Evolutionary conservation across 2,888 invertebrate species (phyloP), one percentile per base, ranked within the genome.

Genomic region (Diarsia rubi): DNA sequence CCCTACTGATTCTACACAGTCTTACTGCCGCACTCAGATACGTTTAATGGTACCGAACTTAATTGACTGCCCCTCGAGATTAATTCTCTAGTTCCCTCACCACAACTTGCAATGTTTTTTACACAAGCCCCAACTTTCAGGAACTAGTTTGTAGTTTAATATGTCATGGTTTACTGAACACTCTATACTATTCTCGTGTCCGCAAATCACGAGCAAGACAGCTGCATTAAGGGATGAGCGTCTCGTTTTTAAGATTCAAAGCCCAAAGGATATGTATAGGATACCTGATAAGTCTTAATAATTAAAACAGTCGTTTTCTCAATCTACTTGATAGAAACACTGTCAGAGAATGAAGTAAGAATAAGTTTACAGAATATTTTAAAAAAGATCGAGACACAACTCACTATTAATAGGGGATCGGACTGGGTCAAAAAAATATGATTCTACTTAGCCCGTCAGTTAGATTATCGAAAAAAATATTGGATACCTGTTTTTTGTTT

Each of bases 361-460:
- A 31, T 62, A 77, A 59, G 82, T n/a, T 21, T 44, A 54, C 47
- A 69, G 54, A 79, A 66, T 78, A 65, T 31, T 78, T 77, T 66
- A 66, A 77, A 78, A 47, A 69, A 63, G 44, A 54, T 62, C 62
- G 37, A 54, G 9, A 60, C 16, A 31, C 37, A 60, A 27, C 44
- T 59, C 42, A 59, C 16, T 37, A 49, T n/a, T n/a, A n/a, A n/a
- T n/a, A n/a, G n/a, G n/a, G n/a, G n/a, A n/a, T n/a, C n/a, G n/a
- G n/a, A n/a, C n/a, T n/a, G n/a, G n/a, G n/a, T n/a, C n/a, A n/a
- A n/a, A n/a, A n/a, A n/a, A n/a, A n/a, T n/a, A n/a, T n/a, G n/a
- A n/a, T n/a, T n/a, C n/a, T n/a, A n/a, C n/a, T n/a, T n/a, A n/a
- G n/a, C n/a, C n/a, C n/a, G n/a, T n/a, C n/a, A n/a, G n/a, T n/a